Conservation (phyloP, 1,140 invertebrate genomes). For the Ceratosolen solmsi region DNA sequence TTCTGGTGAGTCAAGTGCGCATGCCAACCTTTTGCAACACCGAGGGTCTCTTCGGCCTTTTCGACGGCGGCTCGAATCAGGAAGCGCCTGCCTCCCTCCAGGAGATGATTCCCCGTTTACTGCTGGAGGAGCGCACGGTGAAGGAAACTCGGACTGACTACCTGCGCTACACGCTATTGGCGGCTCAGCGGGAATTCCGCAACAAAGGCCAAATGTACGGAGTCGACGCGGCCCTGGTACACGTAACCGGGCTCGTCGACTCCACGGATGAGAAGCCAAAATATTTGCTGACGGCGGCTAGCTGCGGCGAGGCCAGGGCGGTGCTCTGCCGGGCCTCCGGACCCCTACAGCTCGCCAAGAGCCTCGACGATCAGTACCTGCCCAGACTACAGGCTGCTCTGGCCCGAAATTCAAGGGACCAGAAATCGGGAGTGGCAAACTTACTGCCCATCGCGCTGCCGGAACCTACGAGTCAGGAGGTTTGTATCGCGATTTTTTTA, state of each 20-base stretch:
- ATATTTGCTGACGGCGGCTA: constrained; percentile 81
- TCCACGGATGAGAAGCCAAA: constrained; percentile 60
- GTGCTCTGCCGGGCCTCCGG: constrained; percentile 80
- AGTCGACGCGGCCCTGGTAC: constrained; percentile 81
- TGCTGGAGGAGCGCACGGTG: constrained; percentile 85
- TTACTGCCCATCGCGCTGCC: constrained; percentile 68
- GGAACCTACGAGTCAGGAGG: constrained; percentile 84
- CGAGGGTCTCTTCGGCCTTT: constrained; percentile 86
- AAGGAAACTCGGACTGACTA: constrained; percentile 86
- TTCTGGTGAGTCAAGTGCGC: constrained; percentile 84
- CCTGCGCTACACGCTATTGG: constrained; percentile 86
- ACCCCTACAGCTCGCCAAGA: constrained; percentile 72
- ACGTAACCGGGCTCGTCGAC: constrained; percentile 76
- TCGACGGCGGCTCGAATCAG: constrained; percentile 83
- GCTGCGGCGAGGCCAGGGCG: constrained; percentile 81
- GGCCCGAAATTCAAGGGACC: not conserved
- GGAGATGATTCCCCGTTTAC: constrained; percentile 82
- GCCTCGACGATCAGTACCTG: not conserved
- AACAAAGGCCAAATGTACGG: constrained; percentile 82
- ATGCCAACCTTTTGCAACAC: constrained; percentile 84
- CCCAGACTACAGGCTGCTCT: constrained; percentile 1
- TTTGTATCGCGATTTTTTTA: constrained; percentile 61
- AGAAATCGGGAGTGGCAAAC: not conserved
- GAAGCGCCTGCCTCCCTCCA: constrained; percentile 80
- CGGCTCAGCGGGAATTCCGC: constrained; percentile 83